Base-by-base conservation (phyloP, 2,888 invertebrate species). In the Agrotis exclamationis region DNA sequence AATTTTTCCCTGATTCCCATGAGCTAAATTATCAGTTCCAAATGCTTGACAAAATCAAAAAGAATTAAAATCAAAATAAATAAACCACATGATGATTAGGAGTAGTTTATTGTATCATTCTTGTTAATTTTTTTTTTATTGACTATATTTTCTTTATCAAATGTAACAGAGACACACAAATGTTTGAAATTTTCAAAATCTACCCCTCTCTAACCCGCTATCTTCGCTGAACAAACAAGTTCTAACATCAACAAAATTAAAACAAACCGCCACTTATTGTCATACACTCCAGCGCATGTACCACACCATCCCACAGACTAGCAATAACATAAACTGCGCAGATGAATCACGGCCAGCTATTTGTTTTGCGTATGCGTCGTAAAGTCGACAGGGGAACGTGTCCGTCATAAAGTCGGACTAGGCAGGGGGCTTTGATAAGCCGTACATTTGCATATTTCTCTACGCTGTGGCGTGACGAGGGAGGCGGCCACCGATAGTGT, bases 311-410 rank as follows among this genome's bases (percentile, higher is more conserved):
- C 85, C 83, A 85, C 85, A 85, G 85, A n/a, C 50, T 83, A 78
- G 87, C 89, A 87, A 88, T 92, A 92, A 89, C 92, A 92, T 93
- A 93, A 93, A 93, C 86, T 83, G 86, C 67, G 66, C 82, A 89
- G 90, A 92, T 91, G 92, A 88, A 90, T 90, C 90, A 86, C 85
- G 44, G 82, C 69, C 45, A 70, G 77, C 84, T 82, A 82, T 85
- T 83, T 85, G 87, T 87, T 80, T 62, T 71, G 83, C 76, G 80
- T 80, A 79, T 75, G 82, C 76, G 63, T 83, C 86, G 83, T 87
- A 87, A 87, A 83, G 67, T 76, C 69, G 74, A 76, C 70, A 74
- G 76, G 76, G 56, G 79, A 63, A 76, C 85, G 79, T 85, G 88
- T 87, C 79, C 79, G 86, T 90, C 92, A 90, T 93, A 93, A 90